A percentile compares a stretch with the other conserved stretches of the same genome.
Conservation (phyloP, 2,113 vertebrate genomes). For the Laticauda laticaudata region DNA sequence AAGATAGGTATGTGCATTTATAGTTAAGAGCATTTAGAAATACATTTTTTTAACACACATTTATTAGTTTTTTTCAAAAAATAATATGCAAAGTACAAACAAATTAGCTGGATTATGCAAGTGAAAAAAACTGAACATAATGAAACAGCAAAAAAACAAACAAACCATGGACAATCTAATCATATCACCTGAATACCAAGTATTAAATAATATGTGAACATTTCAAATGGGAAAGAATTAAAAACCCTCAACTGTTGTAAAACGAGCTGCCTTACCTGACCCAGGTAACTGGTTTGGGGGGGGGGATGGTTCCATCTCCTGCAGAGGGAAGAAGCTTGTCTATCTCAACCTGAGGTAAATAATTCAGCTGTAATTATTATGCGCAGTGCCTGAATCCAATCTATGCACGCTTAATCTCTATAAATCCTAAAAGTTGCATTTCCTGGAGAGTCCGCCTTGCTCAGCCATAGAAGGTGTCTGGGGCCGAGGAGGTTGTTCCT, state of each 20-base stretch:
- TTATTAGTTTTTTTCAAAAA: neutral
- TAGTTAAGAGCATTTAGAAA: neutral
- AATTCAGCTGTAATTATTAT: neutral
- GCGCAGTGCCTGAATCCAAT: neutral
- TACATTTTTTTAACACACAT: neutral
- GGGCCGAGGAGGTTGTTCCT: neutral
- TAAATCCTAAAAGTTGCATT: neutral
- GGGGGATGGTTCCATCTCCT: neutral
- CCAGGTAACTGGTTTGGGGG: neutral
- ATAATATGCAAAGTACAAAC: neutral
- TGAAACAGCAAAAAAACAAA: neutral
- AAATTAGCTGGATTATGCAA: neutral
- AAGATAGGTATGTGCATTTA: neutral
- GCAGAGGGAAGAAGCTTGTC: neutral
- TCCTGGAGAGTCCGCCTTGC: rapidly evolving
- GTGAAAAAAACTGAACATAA: neutral
- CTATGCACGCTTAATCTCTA: neutral
- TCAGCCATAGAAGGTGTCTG: neutral
- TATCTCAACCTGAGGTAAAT: neutral
- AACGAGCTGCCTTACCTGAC: neutral
- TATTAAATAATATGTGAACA: neutral
- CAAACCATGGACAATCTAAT: neutral
- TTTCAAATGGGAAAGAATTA: neutral
- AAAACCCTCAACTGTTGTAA: neutral
- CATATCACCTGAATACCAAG: neutral